Evolutionary conservation across 2,888 invertebrate genomes (phyloP).

Genomic region (Callosobruchus maculatus): DNA sequence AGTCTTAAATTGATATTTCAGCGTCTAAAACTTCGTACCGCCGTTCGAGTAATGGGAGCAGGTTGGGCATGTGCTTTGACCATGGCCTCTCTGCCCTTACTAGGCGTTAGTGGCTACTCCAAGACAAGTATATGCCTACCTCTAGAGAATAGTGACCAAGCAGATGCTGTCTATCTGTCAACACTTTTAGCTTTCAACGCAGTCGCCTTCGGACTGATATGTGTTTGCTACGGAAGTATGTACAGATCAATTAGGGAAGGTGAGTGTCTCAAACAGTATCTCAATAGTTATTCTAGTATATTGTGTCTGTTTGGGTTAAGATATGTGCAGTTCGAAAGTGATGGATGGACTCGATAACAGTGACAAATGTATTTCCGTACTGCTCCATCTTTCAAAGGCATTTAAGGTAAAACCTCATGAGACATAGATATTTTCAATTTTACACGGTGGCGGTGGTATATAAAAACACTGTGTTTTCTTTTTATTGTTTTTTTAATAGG

Average conservation of each 20-base stretch:
- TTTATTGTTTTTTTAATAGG: too few species aligned
- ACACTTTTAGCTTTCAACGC: constrained; percentile 59
- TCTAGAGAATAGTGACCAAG: constrained; percentile 54
- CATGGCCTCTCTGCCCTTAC: constrained; percentile 59
- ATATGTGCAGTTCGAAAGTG: too few species aligned
- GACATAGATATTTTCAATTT: too few species aligned
- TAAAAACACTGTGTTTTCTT: too few species aligned
- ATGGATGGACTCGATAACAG: too few species aligned
- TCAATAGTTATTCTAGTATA: too few species aligned
- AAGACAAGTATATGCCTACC: constrained; percentile 68
- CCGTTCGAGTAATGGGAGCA: constrained; percentile 56
- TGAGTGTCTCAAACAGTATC: too few species aligned
- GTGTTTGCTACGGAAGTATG: constrained; percentile 61
- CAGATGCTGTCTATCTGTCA: constrained; percentile 56
- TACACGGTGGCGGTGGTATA: too few species aligned
- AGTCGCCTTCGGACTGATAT: constrained; percentile 60
- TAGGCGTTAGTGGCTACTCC: constrained; percentile 62
- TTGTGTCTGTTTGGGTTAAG: too few species aligned
- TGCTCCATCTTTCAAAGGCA: too few species aligned
- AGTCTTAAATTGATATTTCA: background rate
- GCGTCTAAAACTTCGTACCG: constrained; percentile 56
- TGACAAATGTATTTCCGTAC: too few species aligned
- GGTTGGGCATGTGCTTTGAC: constrained; percentile 58
- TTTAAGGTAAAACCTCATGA: too few species aligned
- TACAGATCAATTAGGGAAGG: constrained; percentile 55